Conservation (phyloP, 1,140 invertebrate genomes). For the Drosophila carrolli region DNA sequence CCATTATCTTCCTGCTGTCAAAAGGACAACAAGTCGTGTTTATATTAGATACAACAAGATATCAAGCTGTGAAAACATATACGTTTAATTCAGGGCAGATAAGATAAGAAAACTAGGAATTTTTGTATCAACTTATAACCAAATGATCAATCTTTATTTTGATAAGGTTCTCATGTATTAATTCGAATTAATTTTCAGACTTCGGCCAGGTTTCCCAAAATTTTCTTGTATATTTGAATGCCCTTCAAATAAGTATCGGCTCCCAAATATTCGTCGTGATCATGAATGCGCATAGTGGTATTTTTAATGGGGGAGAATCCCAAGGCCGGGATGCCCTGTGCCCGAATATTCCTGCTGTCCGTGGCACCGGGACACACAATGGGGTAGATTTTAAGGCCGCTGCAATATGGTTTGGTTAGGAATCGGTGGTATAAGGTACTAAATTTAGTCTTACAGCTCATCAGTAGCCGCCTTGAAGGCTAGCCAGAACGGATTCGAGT, state of each 20-base stretch:
- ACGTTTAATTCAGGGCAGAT: conserved; percentile 20
- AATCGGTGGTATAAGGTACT: conserved; percentile 83
- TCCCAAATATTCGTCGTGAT: conserved; percentile 91
- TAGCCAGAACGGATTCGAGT: conserved; percentile 91
- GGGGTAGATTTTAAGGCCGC: conserved; percentile 86
- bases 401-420: background rate
- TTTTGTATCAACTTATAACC: conserved; percentile 21
- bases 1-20: background rate
- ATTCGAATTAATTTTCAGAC: conserved; percentile 72
- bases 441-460: conserved; percentile 86
- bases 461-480: conserved; percentile 88
- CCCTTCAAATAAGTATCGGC: conserved; percentile 90
- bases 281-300: conserved; percentile 90
- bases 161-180: conserved; percentile 85
- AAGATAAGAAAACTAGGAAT: conserved; percentile 12
- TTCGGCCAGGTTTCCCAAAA: conserved; percentile 87
- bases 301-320: conserved; percentile 93
- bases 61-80: conserved; percentile 13
- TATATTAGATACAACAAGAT: conserved; percentile 9
- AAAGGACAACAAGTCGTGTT: background rate
- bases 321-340: conserved; percentile 90
- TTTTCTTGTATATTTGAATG: conserved; percentile 89
- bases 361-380: conserved; percentile 92
- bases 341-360: conserved; percentile 89
- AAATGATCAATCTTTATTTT: conserved; percentile 35